Base-by-base conservation (phyloP, 2,888 invertebrate species). In the Hydrotaea cyrtoneurina region DNA sequence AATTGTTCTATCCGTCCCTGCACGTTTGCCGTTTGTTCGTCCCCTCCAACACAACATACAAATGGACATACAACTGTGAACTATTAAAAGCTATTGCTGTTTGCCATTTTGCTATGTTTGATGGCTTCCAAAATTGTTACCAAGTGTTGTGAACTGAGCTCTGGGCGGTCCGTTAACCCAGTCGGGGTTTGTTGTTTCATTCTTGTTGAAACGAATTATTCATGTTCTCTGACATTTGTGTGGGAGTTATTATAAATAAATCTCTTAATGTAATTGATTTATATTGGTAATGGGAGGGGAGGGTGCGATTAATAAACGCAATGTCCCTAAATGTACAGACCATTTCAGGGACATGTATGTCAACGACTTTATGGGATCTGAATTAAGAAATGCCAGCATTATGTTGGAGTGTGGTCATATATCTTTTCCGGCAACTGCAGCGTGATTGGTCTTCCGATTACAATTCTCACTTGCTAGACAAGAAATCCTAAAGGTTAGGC, bases 1-100 rank as follows among this genome's bases (percentile, higher is more conserved):
- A 78, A 72, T 78, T 78, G 72, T 21, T 62, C 26, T 31, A 31
- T 31, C 31, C 7, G 2, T 31, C 31, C n/a, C n/a, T n/a, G n/a
- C n/a, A n/a, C n/a, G n/a, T n/a, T n/a, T n/a, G n/a, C n/a, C n/a
- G n/a, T n/a, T n/a, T n/a, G 7, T 31, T 7, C 31, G 2, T 7
- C 21, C 1, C 5, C 26, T 13, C 59, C 19, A n/a, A 53, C 53
- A 2, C 17, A 17, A 53, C 53, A 21, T 50, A 50, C 21, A 55
- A 21, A 1, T 55, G 21, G 19, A 53, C 53, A 39, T 39, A 39
- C n/a, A 53, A 53, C 53, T 21, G 50, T 50, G 15, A 59, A 13
- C 59, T 59, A 59, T 59, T 26, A 23, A 59, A 59, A 13, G 23
- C 26, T 23, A 59, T 59, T 26, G 59, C 59, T 26, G 59, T 59